phyloP scores from a whole-genome alignment of 2,113 vertebrate species.

The Rutilus rutilus region DNA sequence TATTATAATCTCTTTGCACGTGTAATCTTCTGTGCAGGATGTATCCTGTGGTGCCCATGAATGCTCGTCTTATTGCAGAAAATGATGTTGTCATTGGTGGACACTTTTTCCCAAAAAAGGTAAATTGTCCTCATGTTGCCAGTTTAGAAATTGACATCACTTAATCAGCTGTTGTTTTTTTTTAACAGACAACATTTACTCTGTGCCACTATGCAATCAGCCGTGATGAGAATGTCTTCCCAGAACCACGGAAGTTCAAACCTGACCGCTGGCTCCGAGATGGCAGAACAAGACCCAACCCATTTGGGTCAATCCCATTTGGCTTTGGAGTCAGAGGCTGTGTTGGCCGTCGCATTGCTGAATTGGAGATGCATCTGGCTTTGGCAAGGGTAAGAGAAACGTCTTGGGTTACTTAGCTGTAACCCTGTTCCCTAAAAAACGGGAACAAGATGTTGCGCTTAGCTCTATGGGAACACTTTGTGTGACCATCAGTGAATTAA shows the following conservation, averaged over 20 bases:
- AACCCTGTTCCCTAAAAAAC: no score
- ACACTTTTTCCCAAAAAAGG: slow-evolving; percentile 73
- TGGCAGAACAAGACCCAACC: slow-evolving; percentile 61
- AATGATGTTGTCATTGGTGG: slow-evolving; percentile 69
- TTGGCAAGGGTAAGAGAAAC: slow-evolving; percentile 68
- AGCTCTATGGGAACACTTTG: no score
- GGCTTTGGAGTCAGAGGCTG: slow-evolving; percentile 80
- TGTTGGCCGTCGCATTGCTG: slow-evolving; percentile 77
- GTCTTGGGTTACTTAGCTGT: no score
- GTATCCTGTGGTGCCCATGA: slow-evolving; percentile 75
- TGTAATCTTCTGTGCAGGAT: slow-evolving; percentile 63
- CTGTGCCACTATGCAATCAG: slow-evolving; percentile 76
- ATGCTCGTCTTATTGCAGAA: slow-evolving; percentile 67
- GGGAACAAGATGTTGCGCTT: no score
- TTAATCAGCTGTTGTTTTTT: background rate
- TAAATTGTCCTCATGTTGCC: slow-evolving; percentile 37
- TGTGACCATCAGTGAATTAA: no score
- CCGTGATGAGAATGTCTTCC: slow-evolving; percentile 73
- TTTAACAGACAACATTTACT: slow-evolving; percentile 72
- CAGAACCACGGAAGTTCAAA: slow-evolving; percentile 68
- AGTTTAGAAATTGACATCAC: background rate
- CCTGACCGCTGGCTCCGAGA: slow-evolving; percentile 79
- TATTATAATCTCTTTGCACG: background rate
- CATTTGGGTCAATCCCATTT: slow-evolving; percentile 78
- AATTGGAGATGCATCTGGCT: slow-evolving; percentile 79